These are phyloP conservation scores for Drosophila leonis DNA, from an alignment of 2,888 invertebrate genomes.

Conservation along the genomic window DNA sequence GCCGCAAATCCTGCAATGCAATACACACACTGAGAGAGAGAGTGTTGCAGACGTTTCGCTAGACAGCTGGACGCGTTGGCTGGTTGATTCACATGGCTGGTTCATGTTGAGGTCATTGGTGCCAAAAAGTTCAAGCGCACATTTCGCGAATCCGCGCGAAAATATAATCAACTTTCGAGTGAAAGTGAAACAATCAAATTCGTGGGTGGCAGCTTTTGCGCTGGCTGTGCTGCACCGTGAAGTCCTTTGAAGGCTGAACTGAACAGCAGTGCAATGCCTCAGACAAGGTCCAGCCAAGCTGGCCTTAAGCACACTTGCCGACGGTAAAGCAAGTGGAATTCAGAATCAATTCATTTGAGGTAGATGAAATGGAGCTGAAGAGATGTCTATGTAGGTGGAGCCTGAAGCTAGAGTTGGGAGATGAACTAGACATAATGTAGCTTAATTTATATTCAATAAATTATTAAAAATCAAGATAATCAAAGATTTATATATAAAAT, in stretches of 20 bases:
- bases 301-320: conserved; percentile 13
- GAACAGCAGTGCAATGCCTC: neutral
- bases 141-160: conserved; percentile 53
- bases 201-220: neutral
- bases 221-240: conserved; percentile 1
- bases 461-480: neutral
- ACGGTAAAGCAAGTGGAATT: neutral
- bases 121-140: conserved; percentile 53
- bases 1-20: conserved; percentile 60
- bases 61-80: conserved; percentile 42
- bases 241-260: neutral
- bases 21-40: conserved; percentile 1
- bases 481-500: neutral
- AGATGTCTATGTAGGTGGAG: neutral
- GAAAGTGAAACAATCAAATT: conserved; percentile 75
- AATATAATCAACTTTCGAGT: conserved; percentile 75
- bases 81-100: conserved; percentile 19
- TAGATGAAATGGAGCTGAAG: neutral
- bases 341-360: neutral
- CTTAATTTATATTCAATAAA: neutral
- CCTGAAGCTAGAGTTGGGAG: neutral
- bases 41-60: conserved; percentile 8
- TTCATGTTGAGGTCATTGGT: conserved; percentile 55
- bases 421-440: neutral
- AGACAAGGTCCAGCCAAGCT: neutral